phyloP scores from a whole-genome alignment of 1,140 invertebrate species.

The Oedothorax gibbosus region DNA sequence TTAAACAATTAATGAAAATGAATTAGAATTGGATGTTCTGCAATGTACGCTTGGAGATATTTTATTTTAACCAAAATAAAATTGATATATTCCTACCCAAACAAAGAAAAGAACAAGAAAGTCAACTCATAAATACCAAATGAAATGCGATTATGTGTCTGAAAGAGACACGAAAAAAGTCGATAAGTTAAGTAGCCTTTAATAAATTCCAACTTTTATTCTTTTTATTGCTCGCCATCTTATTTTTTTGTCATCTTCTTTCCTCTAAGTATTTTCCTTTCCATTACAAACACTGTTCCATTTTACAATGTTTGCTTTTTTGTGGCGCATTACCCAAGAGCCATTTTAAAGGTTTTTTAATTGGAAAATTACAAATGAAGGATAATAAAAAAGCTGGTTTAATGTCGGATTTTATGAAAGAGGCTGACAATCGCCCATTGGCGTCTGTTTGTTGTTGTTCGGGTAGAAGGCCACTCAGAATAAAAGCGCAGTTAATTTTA shows the following conservation, averaged over 20 bases:
- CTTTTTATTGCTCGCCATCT: conserved; percentile 26
- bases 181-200: conserved; percentile 48
- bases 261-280: conserved; percentile 6
- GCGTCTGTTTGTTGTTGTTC: neutral
- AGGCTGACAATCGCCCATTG: conserved; percentile 25
- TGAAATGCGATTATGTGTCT: conserved; percentile 49
- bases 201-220: conserved; percentile 36
- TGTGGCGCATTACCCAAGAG: conserved; percentile 2
- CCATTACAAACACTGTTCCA: conserved; percentile 21
- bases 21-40: no score
- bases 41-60: no score
- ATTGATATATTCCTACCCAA: neutral
- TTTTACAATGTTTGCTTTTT: conserved; percentile 45
- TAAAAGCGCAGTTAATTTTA: no score
- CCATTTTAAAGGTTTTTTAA: conserved; percentile 40
- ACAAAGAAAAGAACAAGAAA: conserved; percentile 29
- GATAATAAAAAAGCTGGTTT: conserved; percentile 31
- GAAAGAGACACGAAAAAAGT: conserved; percentile 26
- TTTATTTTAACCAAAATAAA: no score
- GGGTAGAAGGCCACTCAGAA: no score
- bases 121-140: conserved; percentile 46
- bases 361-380: conserved; percentile 29
- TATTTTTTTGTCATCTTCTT: neutral
- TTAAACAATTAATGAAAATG: no score
- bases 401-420: neutral